A percentile compares a stretch with the other conserved stretches of the same genome.
Evolutionary conservation across 2,888 invertebrate genomes (phyloP).

Genomic region (Drosophila basisetae): DNA sequence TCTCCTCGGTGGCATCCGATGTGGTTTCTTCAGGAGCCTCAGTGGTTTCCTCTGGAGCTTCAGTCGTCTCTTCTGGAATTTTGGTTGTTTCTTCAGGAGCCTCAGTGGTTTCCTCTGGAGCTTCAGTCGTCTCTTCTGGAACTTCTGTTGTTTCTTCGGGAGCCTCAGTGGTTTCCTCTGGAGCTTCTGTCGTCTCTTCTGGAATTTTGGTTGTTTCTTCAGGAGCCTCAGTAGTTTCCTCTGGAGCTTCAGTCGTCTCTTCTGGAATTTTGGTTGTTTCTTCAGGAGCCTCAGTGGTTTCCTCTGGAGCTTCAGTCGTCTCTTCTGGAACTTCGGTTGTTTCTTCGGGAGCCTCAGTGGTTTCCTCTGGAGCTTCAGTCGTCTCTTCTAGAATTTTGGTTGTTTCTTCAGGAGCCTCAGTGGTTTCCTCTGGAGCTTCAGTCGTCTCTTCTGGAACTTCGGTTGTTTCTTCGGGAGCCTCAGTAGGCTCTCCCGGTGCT

Average conservation of each 20-base stretch:
- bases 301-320: conserved; percentile 13
- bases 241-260: neutral
- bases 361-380: conserved; percentile 1
- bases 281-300: conserved; percentile 14
- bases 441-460: conserved; percentile 9
- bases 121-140: neutral
- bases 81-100: conserved; percentile 20
- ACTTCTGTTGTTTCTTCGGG: conserved; percentile 6
- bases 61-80: conserved; percentile 1
- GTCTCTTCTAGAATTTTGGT: neutral
- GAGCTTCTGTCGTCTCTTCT: no score
- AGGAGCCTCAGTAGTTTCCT: neutral
- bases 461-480: neutral
- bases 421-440: conserved; percentile 1
- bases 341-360: conserved; percentile 14
- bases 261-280: conserved; percentile 6
- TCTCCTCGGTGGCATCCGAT: neutral
- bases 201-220: conserved; percentile 8
- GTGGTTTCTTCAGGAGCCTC: neutral
- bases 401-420: neutral
- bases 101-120: conserved; percentile 10
- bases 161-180: conserved; percentile 3
- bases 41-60: conserved; percentile 1
- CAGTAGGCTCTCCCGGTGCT: neutral
- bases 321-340: conserved; percentile 2